Percentiles rank a stretch among this genome's conserved stretches.
Evolutionary conservation across 2,888 invertebrate species (phyloP).

Genomic region (Fragum sueziense): DNA sequence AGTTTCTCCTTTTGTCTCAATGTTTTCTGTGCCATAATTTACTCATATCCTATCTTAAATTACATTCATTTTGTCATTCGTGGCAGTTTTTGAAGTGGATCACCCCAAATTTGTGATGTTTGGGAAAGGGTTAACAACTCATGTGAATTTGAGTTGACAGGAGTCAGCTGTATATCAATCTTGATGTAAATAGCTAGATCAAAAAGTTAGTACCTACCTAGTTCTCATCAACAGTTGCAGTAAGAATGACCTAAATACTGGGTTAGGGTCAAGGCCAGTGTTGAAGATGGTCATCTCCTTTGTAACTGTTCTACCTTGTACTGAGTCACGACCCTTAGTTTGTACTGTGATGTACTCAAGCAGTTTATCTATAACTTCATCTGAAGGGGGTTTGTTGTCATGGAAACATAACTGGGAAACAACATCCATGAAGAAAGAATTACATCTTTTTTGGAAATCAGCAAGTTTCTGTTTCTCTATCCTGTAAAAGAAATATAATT

Average conservation of each 20-base stretch:
- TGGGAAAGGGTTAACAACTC: too few relatives aligned
- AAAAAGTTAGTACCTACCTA: slow-evolving; percentile 10
- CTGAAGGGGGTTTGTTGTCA: slow-evolving; percentile 59
- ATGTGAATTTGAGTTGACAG: too few relatives aligned
- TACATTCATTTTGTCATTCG: too few relatives aligned
- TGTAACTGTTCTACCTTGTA: slow-evolving; percentile 42
- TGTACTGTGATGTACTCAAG: slow-evolving; percentile 62
- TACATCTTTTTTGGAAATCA: slow-evolving; percentile 65
- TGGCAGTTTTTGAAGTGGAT: too few relatives aligned
- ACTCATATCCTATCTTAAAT: too few relatives aligned
- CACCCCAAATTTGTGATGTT: too few relatives aligned
- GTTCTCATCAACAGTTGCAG: slow-evolving; percentile 22
- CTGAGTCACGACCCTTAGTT: slow-evolving; percentile 3
- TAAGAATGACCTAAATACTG: slow-evolving; percentile 31
- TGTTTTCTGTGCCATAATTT: too few relatives aligned
- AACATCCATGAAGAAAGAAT: slow-evolving; percentile 72
- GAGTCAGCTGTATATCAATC: too few relatives aligned
- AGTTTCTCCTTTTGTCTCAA: too few relatives aligned
- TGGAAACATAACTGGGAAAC: slow-evolving; percentile 71
- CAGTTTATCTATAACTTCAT: slow-evolving; percentile 65
- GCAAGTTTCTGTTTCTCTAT: slow-evolving; percentile 42
- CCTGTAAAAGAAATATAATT: too few relatives aligned
- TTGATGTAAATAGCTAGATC: background rate
- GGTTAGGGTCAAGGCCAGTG: slow-evolving; percentile 61
- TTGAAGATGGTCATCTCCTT: slow-evolving; percentile 70